These are phyloP conservation scores for Orgyia antiqua DNA, from an alignment of 2,888 invertebrate genomes.

Conservation along the genomic window DNA sequence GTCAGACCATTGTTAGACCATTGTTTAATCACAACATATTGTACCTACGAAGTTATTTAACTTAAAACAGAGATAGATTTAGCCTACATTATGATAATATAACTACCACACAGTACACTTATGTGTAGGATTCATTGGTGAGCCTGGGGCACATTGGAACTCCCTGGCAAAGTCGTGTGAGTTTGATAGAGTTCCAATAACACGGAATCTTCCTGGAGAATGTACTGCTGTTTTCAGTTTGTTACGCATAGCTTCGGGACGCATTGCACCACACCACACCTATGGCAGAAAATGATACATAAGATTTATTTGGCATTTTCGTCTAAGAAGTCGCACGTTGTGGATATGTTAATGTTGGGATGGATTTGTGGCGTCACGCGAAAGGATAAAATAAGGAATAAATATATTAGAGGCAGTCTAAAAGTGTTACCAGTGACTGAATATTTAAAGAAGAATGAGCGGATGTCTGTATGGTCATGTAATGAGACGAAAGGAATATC, in stretches of 20 bases:
- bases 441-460: too few relatives aligned
- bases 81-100: background rate
- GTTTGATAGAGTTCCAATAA: conserved; percentile 88
- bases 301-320: too few relatives aligned
- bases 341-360: too few relatives aligned
- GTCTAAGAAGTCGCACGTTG: too few relatives aligned
- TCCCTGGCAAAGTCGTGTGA: conserved; percentile 86
- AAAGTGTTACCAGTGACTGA: too few relatives aligned
- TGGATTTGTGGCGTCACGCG: too few relatives aligned
- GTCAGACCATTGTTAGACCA: too few relatives aligned
- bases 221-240: conserved; percentile 90
- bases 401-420: too few relatives aligned
- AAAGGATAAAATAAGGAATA: too few relatives aligned
- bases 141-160: conserved; percentile 83
- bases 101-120: conserved; percentile 89
- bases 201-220: conserved; percentile 88
- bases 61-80: background rate
- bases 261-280: conserved; percentile 90
- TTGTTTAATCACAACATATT: too few relatives aligned
- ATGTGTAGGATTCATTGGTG: conserved; percentile 87
- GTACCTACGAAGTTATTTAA: background rate
- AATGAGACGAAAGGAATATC: too few relatives aligned
- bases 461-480: too few relatives aligned
- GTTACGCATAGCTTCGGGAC: conserved; percentile 88
- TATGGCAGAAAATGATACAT: conserved; percentile 41